Conservation (phyloP, 2,113 vertebrate species). For the Polypterus bichir region DNA sequence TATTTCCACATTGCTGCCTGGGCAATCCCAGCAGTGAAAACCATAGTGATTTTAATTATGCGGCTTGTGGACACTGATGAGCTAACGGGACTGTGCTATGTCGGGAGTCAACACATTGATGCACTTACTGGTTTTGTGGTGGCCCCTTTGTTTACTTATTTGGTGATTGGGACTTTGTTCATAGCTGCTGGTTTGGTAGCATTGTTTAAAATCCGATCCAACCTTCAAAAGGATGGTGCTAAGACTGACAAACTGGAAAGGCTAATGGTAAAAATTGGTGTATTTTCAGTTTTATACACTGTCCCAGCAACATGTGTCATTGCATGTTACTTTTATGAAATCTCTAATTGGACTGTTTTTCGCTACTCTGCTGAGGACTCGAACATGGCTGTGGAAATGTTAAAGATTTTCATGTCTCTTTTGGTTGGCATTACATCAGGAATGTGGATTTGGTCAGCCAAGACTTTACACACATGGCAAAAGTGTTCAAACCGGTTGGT, state of each 20-base stretch:
- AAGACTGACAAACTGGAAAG: slow-evolving; percentile 96
- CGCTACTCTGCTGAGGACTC: slow-evolving; percentile 71
- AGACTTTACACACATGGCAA: slow-evolving; percentile 95
- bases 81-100: slow-evolving; percentile 86
- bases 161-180: slow-evolving; percentile 91
- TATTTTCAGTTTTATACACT: slow-evolving; percentile 95
- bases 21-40: slow-evolving; percentile 94
- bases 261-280: slow-evolving; percentile 95
- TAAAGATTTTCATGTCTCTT: slow-evolving; percentile 94
- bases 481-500: slow-evolving; percentile 79
- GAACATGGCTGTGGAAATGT: slow-evolving; percentile 89
- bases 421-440: slow-evolving; percentile 93
- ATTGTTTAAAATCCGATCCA: slow-evolving; percentile 95
- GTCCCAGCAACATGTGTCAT: slow-evolving; percentile 94
- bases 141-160: slow-evolving; percentile 85
- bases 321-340: slow-evolving; percentile 91
- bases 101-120: slow-evolving; percentile 88
- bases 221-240: slow-evolving; percentile 94
- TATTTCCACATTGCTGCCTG: slow-evolving; percentile 97
- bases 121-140: slow-evolving; percentile 92
- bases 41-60: slow-evolving; percentile 96
- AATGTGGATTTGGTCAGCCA: slow-evolving; percentile 99
- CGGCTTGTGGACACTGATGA: slow-evolving; percentile 88
- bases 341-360: slow-evolving; percentile 86
- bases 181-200: slow-evolving; percentile 90